Percentiles rank a stretch among this genome's conserved stretches.
These are phyloP conservation scores for Trididemnum clinides DNA, from an alignment of 23 tunicate genomes.

Conservation along the genomic window DNA sequence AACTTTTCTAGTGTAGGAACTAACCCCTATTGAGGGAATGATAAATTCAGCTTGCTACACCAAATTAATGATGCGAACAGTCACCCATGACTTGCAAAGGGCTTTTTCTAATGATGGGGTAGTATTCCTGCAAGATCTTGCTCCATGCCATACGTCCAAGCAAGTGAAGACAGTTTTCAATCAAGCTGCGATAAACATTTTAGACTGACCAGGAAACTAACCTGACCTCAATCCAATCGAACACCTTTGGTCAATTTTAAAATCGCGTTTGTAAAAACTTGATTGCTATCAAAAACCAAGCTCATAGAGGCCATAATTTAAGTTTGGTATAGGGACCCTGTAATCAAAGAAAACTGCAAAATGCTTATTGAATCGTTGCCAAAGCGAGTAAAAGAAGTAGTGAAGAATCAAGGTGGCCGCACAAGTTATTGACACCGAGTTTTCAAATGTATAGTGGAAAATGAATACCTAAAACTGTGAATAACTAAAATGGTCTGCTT, in stretches of 20 bases:
- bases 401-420: slow-evolving; percentile 16
- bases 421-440: not conserved
- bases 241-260: not conserved
- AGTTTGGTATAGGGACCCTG: slow-evolving; percentile 15
- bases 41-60: too few species aligned
- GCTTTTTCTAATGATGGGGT: slow-evolving; percentile 28
- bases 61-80: too few species aligned
- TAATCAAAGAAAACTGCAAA: slow-evolving; percentile 28
- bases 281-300: slow-evolving; percentile 4
- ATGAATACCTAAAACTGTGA: not conserved
- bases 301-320: slow-evolving; percentile 24
- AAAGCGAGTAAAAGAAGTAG: slow-evolving; percentile 11
- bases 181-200: too few species aligned
- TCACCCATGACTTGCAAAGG: slow-evolving; percentile 18
- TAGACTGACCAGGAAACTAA: too few species aligned
- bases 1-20: slow-evolving; percentile 9
- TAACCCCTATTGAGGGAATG: slow-evolving; percentile 21
- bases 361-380: slow-evolving; percentile 26
- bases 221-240: too few species aligned
- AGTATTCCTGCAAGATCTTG: slow-evolving; percentile 32
- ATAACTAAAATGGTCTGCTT: slow-evolving; percentile 2
- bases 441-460: not conserved
- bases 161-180: too few species aligned
- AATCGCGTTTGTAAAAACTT: slow-evolving; percentile 28
- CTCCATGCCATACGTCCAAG: slow-evolving; percentile 24